Evolutionary conservation across 1,140 invertebrate species (phyloP).

Genomic region (Drosophila sturtevanti): DNA sequence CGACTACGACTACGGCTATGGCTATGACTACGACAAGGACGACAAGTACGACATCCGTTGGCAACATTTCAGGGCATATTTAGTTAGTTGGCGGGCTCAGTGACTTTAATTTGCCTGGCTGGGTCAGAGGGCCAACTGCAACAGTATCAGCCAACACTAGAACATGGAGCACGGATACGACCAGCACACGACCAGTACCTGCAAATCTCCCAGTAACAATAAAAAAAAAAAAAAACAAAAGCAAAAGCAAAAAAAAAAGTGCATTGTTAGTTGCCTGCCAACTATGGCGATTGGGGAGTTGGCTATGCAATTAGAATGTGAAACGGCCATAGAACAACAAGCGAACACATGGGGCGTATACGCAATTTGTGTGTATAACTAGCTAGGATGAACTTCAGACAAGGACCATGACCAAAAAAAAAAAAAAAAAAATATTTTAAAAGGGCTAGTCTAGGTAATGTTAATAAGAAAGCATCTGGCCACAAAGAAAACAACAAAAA

Average conservation of each 20-base stretch:
- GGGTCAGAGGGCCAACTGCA: conserved; percentile 30
- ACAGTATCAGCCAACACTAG: no score
- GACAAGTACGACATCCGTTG: conserved; percentile 57
- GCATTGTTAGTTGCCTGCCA: conserved; percentile 43
- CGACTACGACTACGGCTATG: conserved; percentile 30
- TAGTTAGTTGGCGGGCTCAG: conserved; percentile 63
- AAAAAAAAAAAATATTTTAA: no score
- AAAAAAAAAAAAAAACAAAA: neutral
- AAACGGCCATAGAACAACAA: neutral
- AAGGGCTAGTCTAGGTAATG: neutral
- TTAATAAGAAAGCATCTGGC: conserved; percentile 4
- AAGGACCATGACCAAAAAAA: neutral
- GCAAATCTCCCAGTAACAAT: conserved; percentile 24
- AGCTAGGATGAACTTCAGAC: neutral
- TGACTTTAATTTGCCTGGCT: conserved; percentile 72
- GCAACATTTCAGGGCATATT: conserved; percentile 67
- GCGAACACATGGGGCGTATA: conserved; percentile 52
- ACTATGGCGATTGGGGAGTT: conserved; percentile 18
- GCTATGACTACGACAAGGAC: conserved; percentile 17
- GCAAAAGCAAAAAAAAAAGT: conserved; percentile 3
- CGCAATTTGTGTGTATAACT: conserved; percentile 33
- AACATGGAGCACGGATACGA: no score
- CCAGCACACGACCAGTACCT: conserved; percentile 21
- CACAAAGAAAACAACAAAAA: neutral
- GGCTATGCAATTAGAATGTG: conserved; percentile 54